Base-by-base conservation (phyloP, 2,888 invertebrate species). In the Chouioia cunea region DNA sequence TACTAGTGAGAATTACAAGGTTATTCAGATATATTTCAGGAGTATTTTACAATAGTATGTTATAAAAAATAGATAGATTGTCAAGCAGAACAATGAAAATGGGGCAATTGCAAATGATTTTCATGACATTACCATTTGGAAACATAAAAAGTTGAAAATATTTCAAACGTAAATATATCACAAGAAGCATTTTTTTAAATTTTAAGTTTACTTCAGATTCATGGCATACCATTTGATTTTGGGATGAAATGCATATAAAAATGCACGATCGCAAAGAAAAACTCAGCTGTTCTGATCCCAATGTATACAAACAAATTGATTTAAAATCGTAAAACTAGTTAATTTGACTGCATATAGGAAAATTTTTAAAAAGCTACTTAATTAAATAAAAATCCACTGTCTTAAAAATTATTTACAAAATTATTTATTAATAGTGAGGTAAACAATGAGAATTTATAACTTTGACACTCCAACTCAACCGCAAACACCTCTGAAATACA, bases 211-310 rank as follows among this genome's bases (percentile, higher is more conserved):
- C n/a, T 18, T 6, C 47, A 47, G 20, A 4, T 6, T 6, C 10
- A 44, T 20, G 2, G 0, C 36, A 57, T 71, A 71, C 65, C 66
- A 71, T 65, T 27, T 66, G 53, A 63, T 23, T 71, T 62, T 16
- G 10, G 36, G 60, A 66, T 20, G 36, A 23, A 43, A 60, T 56
- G 48, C 48, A 54, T 48, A 22, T 43, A n/a, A 48, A 59, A 60
- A 43, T 65, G 60, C 23, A 60, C 44, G 44, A 52, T n/a, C 48
- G 48, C 54, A 70, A 2, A 22, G 2, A 27, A n/a, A 4, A 44
- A 36, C 8, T 56, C 12, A 22, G 50, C 50, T 50, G 44, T 36
- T 57, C 1, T 50, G 10, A 14, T 56, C 60, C 15, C 23, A 12
- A 4, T 36, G n/a, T 48, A 23, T 16, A 23, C 14, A 44, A 57